phyloP scores from a whole-genome alignment of 2,797 vertebrate species.

The Pangasius macronema region DNA sequence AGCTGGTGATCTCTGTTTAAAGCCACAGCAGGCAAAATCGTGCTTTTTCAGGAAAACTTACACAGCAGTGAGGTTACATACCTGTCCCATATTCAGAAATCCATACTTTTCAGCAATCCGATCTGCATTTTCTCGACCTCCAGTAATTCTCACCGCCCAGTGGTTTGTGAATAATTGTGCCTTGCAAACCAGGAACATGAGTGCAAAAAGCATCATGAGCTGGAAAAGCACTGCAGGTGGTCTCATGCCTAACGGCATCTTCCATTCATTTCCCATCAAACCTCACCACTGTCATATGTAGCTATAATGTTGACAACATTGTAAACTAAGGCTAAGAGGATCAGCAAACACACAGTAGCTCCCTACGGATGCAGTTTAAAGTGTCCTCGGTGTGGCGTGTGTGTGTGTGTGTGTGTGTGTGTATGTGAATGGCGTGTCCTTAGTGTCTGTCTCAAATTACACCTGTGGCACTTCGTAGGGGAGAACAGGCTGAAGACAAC shows the following conservation, averaged over 20 bases:
- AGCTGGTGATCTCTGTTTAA: constrained; percentile 11
- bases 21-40: background rate
- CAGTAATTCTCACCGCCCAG: constrained; percentile 88
- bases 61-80: constrained; percentile 64
- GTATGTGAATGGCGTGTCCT: constrained; percentile 17
- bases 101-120: constrained; percentile 88
- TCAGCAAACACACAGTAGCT: constrained; percentile 26
- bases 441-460: constrained; percentile 49
- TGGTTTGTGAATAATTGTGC: constrained; percentile 87
- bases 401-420: background rate
- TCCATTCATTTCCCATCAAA: constrained; percentile 17
- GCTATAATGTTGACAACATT: background rate
- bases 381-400: constrained; percentile 12
- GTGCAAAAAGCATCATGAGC: constrained; percentile 73
- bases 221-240: constrained; percentile 61
- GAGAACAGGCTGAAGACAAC: constrained; percentile 23
- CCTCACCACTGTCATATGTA: background rate
- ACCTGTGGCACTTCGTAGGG: constrained; percentile 34
- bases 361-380: background rate
- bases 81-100: constrained; percentile 92
- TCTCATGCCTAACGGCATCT: constrained; percentile 56
- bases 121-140: constrained; percentile 77
- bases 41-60: background rate
- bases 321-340: background rate
- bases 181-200: constrained; percentile 77